Evolutionary conservation across 2,113 vertebrate species (phyloP).

Genomic region (Thunnus thynnus): DNA sequence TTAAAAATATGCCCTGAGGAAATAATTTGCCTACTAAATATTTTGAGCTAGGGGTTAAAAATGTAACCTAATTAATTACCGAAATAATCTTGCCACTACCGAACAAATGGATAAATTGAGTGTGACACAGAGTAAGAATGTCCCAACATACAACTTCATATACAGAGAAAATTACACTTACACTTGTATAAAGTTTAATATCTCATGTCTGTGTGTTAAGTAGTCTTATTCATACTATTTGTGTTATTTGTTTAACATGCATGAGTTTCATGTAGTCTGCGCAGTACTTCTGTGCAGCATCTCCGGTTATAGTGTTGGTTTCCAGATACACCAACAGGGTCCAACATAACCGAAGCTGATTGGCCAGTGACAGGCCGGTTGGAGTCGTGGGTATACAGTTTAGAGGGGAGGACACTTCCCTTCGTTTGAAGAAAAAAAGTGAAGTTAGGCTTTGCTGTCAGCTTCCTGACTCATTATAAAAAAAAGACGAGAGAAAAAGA

Average conservation of each 20-base stretch:
- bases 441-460: no score
- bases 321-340: background rate
- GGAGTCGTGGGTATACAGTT: no score
- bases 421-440: no score
- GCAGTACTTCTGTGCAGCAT: background rate
- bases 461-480: no score
- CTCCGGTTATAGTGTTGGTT: background rate
- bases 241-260: background rate
- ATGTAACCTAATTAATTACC: constrained; percentile 60
- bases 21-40: constrained; percentile 66
- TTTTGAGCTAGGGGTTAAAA: constrained; percentile 57
- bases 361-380: no score
- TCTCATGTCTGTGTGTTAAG: background rate
- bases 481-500: no score
- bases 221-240: background rate
- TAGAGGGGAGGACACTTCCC: no score
- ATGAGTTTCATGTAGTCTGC: background rate
- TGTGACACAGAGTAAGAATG: background rate
- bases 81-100: constrained; percentile 35
- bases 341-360: no score
- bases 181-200: background rate
- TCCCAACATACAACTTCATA: background rate
- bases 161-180: background rate
- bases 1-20: constrained; percentile 59
- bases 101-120: constrained; percentile 29